Percentiles rank a stretch among this genome's conserved stretches.
Conservation (phyloP, 1,140 invertebrate genomes). For the Piezodorus guildinii region DNA sequence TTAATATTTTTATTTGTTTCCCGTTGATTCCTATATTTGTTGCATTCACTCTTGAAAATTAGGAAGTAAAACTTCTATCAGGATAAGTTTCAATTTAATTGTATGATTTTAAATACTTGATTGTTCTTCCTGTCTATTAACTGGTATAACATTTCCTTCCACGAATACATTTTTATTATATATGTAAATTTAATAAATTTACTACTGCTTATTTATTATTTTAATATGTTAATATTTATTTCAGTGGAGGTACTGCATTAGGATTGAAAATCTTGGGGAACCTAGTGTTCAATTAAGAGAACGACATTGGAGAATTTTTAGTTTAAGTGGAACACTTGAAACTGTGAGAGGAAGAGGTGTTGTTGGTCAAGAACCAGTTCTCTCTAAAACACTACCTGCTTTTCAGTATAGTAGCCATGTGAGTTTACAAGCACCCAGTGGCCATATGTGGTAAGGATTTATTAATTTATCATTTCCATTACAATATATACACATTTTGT, state of each 20-base stretch:
- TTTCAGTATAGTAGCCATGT: constrained; percentile 98
- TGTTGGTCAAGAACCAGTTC: constrained; percentile 87
- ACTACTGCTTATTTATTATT: not conserved
- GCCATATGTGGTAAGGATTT: constrained; percentile 83
- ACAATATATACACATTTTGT: no score
- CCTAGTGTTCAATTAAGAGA: constrained; percentile 83
- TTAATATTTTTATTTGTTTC: no score
- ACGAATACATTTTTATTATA: no score
- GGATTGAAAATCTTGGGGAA: constrained; percentile 85
- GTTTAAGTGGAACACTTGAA: constrained; percentile 84
- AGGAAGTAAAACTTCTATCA: no score
- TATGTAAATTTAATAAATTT: constrained; percentile 13
- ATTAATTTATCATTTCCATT: not conserved
- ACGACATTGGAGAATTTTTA: constrained; percentile 94
- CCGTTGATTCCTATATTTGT: no score
- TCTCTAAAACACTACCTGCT: constrained; percentile 75
- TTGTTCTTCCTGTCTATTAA: no score
- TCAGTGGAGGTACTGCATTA: constrained; percentile 93
- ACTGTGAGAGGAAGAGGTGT: constrained; percentile 88
- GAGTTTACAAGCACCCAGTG: constrained; percentile 90
- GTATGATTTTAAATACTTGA: no score
- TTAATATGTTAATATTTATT: constrained; percentile 26
- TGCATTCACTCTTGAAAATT: no score
- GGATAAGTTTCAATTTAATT: no score
- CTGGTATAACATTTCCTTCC: no score